Percentiles rank a stretch among this genome's conserved stretches.
Evolutionary conservation across 2,797 vertebrate genomes (phyloP).

Genomic region (Strix occidentalis): DNA sequence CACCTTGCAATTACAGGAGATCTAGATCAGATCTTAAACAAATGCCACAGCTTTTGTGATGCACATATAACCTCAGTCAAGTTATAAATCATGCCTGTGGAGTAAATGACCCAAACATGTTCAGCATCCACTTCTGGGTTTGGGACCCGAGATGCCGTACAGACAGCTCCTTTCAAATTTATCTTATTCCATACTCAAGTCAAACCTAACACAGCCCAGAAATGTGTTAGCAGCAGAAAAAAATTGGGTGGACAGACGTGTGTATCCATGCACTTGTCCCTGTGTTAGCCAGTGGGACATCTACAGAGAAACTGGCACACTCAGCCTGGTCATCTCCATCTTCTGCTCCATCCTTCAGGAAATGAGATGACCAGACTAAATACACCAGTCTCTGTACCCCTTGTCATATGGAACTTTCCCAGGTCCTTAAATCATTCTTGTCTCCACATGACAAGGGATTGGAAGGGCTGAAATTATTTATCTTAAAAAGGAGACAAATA

Average conservation of each 20-base stretch:
- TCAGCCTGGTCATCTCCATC: not conserved
- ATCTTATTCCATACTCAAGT: not conserved
- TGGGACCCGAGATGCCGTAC: rapidly evolving
- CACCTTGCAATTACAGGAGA: not conserved
- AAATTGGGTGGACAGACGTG: not conserved
- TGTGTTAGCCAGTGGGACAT: not conserved
- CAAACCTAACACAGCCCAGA: not conserved
- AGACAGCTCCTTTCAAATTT: not conserved
- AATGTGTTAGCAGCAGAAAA: not conserved
- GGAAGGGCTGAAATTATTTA: conserved; percentile 61
- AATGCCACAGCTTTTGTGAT: not conserved
- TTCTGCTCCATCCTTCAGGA: not conserved
- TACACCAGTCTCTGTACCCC: not conserved
- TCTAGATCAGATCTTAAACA: not conserved
- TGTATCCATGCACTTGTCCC: not conserved
- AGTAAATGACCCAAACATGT: not conserved
- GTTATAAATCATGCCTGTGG: not conserved
- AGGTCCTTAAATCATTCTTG: conserved; percentile 51
- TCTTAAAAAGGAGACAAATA: conserved; percentile 60
- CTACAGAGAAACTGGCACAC: not conserved
- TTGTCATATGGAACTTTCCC: conserved; percentile 7
- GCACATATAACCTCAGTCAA: not conserved
- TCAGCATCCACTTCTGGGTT: not conserved
- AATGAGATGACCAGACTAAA: not conserved
- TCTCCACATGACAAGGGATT: conserved; percentile 36